Base-by-base conservation (phyloP, 2,113 vertebrate genomes). In the Mellivora capensis region DNA sequence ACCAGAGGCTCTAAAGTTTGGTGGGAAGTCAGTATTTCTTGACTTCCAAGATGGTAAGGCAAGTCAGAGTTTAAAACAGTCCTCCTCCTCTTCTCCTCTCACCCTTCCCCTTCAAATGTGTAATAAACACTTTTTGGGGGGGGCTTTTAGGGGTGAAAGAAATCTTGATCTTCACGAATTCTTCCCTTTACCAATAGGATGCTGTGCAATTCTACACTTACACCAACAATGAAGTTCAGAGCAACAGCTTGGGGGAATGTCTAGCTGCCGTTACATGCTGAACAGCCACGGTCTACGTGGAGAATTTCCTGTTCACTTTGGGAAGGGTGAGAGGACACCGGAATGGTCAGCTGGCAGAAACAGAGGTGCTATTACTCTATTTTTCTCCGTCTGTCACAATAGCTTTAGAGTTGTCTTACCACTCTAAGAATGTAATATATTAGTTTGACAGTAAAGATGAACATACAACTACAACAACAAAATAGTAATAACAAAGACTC, bases 381-480 rank as follows among this genome's bases (percentile, higher is more conserved):
- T 39, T 67, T 12, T 29, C 37, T 79, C 42, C 14, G 27, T 23
- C 69, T 96, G 57, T 42, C 69, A 79, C 62, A 39, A 9, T 44
- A 84, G 27, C 76, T 93, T 44, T 71, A 25, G 20, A 89, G 4
- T 80, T 87, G 64, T 87, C 76, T 90, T 84, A 92, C 80, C 8
- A 47, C 39, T 87, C 23, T 76, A 39, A 91, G 37, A 96, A 72
- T 42, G 57, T 64, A 86, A 72, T 86, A 62, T 47, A 62, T 85
- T 92, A 9, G 31, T 59, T 90, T 87, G 97, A 91, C 83, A 97
- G 84, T 4, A 64, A 93, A 94, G 44, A 83, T 13, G 15, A 89
- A 8, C 21, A 81, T 20, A 77, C 15, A 39, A 42, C 67, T 15
- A 44, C 29, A 49, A 82, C 31, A 42, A 74, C 84, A 91, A 92